phyloP scores from a whole-genome alignment of 2,888 invertebrate species.

The Pandemis cinnamomeana region DNA sequence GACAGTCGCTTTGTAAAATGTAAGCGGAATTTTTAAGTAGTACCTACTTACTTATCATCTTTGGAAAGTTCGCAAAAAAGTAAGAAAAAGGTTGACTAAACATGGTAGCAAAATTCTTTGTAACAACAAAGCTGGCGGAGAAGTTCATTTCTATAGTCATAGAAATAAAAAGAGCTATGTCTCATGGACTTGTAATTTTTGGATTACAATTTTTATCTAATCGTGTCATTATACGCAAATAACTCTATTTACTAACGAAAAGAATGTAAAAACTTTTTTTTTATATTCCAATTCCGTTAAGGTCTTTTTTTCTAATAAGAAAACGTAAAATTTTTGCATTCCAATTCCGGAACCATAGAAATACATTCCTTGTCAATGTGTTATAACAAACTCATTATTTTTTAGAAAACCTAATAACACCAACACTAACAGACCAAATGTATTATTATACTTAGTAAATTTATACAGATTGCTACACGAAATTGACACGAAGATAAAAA shows the following conservation, averaged over 20 bases:
- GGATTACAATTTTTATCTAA: too few species aligned
- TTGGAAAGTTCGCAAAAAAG: neutral
- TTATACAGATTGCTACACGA: constrained; percentile 48
- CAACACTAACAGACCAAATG: neutral
- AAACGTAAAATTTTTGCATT: too few species aligned
- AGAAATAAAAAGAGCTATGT: neutral
- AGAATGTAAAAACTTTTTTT: too few species aligned
- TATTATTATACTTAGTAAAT: constrained; percentile 44
- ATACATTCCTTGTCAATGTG: too few species aligned
- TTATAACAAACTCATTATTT: too few species aligned
- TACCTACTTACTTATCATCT: neutral
- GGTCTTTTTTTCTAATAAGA: too few species aligned
- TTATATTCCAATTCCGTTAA: too few species aligned
- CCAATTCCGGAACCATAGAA: too few species aligned
- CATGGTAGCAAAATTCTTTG: neutral
- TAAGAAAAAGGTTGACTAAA: neutral
- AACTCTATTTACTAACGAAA: too few species aligned
- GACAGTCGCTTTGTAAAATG: too few species aligned
- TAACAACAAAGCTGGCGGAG: neutral
- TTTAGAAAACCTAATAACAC: neutral
- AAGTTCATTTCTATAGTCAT: neutral
- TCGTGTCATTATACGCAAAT: too few species aligned
- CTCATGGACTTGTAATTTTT: too few species aligned
- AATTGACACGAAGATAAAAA: constrained; percentile 6
- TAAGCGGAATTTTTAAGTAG: neutral